Conservation (phyloP, 2,888 invertebrate genomes). For the Marronus borbonicus region DNA sequence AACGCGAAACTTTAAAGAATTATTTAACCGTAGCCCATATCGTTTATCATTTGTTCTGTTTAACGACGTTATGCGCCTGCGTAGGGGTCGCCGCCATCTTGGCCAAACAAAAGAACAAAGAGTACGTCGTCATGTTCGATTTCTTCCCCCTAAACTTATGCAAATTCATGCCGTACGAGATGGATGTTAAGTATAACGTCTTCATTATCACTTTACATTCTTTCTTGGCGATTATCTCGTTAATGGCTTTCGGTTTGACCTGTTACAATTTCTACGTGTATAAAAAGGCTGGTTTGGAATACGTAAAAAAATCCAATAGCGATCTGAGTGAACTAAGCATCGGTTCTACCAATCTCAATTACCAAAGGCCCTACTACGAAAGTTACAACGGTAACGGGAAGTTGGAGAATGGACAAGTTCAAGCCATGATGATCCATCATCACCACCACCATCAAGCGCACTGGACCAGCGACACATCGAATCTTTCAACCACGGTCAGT, state of each 20-base stretch:
- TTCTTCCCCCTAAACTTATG: constrained; percentile 60
- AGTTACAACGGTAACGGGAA: constrained; percentile 63
- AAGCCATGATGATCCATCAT: background rate
- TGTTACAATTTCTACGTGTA: constrained; percentile 64
- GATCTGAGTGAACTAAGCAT: constrained; percentile 68
- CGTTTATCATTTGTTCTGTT: constrained; percentile 72
- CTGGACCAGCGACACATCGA: constrained; percentile 70
- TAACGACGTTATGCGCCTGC: constrained; percentile 72
- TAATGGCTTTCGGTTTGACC: constrained; percentile 69
- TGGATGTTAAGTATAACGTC: constrained; percentile 71
- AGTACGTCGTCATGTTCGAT: constrained; percentile 48
- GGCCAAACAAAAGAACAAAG: constrained; percentile 63
- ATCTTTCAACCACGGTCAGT: constrained; percentile 72
- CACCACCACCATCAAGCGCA: constrained; percentile 40
- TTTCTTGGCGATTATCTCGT: constrained; percentile 70
- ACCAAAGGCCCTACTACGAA: constrained; percentile 65
- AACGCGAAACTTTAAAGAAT: constrained; percentile 65
- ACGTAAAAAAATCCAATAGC: constrained; percentile 68
- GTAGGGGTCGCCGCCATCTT: constrained; percentile 73
- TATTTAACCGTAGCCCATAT: constrained; percentile 69
- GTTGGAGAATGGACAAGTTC: constrained; percentile 37
- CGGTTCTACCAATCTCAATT: constrained; percentile 57
- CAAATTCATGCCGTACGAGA: constrained; percentile 70
- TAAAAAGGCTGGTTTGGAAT: constrained; percentile 64
- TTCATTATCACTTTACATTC: constrained; percentile 73